Evolutionary conservation across 1,140 invertebrate genomes (phyloP), one percentile per base, ranked within the genome.

Genomic region (Leptoteleia sp.): DNA sequence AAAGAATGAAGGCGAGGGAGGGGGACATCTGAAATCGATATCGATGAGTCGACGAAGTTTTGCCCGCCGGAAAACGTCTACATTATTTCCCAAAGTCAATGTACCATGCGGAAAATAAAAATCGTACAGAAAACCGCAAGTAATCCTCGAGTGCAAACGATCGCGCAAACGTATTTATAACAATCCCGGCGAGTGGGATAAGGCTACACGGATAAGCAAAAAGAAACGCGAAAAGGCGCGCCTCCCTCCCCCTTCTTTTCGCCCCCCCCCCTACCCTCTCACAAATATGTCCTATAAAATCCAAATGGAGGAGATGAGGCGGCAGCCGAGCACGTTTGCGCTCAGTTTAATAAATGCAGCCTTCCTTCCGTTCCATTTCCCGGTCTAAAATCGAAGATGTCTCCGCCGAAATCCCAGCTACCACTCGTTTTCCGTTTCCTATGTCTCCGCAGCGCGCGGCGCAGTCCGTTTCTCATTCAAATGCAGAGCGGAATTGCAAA

Each of bases 281-380:
- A 47, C 62, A 76, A 76, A 68, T 62, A 62, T 71, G 61, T 37
- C 48, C 37, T 65, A 65, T 70, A 67, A 76, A 52, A 64, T 15
- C 54, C 4, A 76, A 68, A 62, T 16, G 47, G 57, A 59, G 70
- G 29, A 57, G 62, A 68, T 48, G 75, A 67, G 65, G 57, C 45
- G 40, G 45, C 17, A 62, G 50, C 50, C 15, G 71, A 71, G 76
- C 81, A 81, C 79, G 83, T 83, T 77, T 76, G 50, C 78, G 81
- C 72, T 80, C 81, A 72, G 81, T 86, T 85, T 86, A 86, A 86
- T 85, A 86, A 85, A 86, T 84, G 83, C 85, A 82, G 82, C 50
- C 80, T 84, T 84, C 82, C 78, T 85, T 85, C 80, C 82, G 84
- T 84, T 84, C 76, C 83, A 83, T 84, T 86, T 84, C 82, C 84